A percentile compares a stretch with the other conserved stretches of the same genome.
Evolutionary conservation across 2,113 vertebrate genomes (phyloP).

Genomic region (Lasiurus cinereus): DNA sequence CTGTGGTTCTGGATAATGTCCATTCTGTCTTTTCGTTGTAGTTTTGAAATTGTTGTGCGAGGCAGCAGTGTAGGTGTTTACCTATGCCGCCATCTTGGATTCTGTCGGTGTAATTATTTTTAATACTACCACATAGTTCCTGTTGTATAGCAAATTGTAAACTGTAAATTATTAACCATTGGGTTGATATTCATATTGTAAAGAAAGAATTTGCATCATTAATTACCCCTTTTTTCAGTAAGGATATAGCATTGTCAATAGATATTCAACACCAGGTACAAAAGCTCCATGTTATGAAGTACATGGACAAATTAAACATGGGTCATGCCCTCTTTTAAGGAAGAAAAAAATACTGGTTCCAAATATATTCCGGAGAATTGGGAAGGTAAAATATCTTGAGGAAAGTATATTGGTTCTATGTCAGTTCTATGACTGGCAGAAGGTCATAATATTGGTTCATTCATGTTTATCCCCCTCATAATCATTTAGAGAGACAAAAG

Average conservation of each 20-base stretch:
- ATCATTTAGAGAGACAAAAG: not conserved
- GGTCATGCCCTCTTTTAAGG: not conserved
- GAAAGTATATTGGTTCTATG: not conserved
- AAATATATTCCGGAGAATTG: constrained; percentile 42
- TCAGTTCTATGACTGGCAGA: constrained; percentile 6
- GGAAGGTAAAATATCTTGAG: not conserved
- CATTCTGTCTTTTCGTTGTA: too few relatives aligned
- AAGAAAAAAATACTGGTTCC: not conserved
- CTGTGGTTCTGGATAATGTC: too few relatives aligned
- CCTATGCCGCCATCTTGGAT: too few relatives aligned
- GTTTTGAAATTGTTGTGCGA: too few relatives aligned
- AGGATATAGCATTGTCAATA: not conserved
- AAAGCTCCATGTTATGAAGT: not conserved
- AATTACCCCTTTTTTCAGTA: constrained; percentile 48
- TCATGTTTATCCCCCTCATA: constrained; percentile 15
- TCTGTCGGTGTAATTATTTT: too few relatives aligned
- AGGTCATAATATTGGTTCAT: not conserved
- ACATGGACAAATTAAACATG: not conserved
- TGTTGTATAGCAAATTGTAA: constrained; percentile 20
- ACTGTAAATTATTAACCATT: not conserved
- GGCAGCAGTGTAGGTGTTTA: too few relatives aligned
- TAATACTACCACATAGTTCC: not conserved
- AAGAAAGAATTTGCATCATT: constrained; percentile 54
- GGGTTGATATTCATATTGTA: not conserved
- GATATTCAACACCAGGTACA: not conserved